Evolutionary conservation across 2,797 vertebrate species (phyloP).

Genomic region (Coregonus sp.): DNA sequence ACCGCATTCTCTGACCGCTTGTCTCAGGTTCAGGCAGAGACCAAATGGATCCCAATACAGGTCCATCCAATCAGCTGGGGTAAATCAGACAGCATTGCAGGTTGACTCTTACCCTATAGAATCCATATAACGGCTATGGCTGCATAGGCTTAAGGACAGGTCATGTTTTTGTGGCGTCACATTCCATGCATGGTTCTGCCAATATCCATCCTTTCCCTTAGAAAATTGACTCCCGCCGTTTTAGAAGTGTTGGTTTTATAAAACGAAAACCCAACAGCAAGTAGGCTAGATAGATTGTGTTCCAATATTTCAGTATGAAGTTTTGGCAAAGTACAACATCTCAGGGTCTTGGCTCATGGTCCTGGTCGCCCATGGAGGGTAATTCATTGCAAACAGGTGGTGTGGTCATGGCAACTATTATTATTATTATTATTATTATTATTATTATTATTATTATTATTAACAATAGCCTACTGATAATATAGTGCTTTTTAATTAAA

Average conservation of each 20-base stretch:
- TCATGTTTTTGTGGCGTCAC: not conserved
- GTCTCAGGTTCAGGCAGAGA: conserved; percentile 12
- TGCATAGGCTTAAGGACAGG: too few relatives aligned
- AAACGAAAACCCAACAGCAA: not conserved
- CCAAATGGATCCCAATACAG: not conserved
- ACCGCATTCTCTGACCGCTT: conserved; percentile 14
- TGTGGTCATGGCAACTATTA: conserved; percentile 60
- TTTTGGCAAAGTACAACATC: conserved; percentile 30
- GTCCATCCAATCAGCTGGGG: not conserved
- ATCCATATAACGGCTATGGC: not conserved
- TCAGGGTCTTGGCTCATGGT: conserved; percentile 43
- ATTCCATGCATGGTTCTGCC: conserved; percentile 24
- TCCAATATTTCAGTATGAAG: conserved; percentile 35
- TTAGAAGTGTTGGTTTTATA: not conserved
- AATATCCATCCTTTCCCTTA: conserved; percentile 21
- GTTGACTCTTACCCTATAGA: not conserved
- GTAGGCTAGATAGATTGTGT: not conserved
- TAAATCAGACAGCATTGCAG: not conserved
- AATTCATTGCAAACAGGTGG: conserved; percentile 60
- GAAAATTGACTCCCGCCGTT: conserved; percentile 30
- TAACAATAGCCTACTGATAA: too few relatives aligned
- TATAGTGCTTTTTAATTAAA: conserved; percentile 26
- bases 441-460: too few relatives aligned
- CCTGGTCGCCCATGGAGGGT: conserved; percentile 44
- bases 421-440: too few relatives aligned